Evolutionary conservation across 2,888 invertebrate species (phyloP), one percentile per base, ranked within the genome.

Genomic region (Erebia epiphron): DNA sequence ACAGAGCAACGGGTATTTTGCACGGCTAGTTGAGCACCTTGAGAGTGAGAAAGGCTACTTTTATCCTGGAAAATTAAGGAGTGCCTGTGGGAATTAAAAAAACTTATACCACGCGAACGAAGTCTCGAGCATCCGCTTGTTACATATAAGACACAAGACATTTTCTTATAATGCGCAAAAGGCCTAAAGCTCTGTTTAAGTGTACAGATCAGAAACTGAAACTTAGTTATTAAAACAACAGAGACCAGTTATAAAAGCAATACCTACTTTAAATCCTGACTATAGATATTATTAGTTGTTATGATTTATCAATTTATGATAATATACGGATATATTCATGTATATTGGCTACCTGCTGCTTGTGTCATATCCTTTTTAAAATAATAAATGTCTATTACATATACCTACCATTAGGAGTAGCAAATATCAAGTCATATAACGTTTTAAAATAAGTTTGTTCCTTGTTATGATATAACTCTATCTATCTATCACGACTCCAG

Each of bases 341-440:
- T 43, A 46, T 18, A 61, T 16, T 16, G 11, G 61, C 61, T 43
- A 18, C 3, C 43, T 43, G 46, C 43, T 61, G 61, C 16, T 43
- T 5, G 13, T 43, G 13, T 61, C 13, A 60, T 57, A 58, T 43
- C 43, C 60, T 58, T 58, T 2, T 41, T 60, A 2, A 41, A 60
- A 16, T 16, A 43, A 10, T 43, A 43, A 61, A 18, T 61, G 18
- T 18, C 43, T 61, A 61, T 18, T 18, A 9, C 52, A 52, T 43
- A 60, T 18, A 58, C 58, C 35, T 61, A 16, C 43, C 18, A 58
- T 60, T 61, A 61, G 61, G 18, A 61, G 16, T 61, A 61, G 18
- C 61, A 11, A 61, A 43, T 18, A 61, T 46, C 11, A 52, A 52
- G 18, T 18, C 54, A 18, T 18, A 9, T 43, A 60, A 60, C 43